Evolutionary conservation across 2,797 vertebrate genomes (phyloP).

Genomic region (Valencia hispanica): DNA sequence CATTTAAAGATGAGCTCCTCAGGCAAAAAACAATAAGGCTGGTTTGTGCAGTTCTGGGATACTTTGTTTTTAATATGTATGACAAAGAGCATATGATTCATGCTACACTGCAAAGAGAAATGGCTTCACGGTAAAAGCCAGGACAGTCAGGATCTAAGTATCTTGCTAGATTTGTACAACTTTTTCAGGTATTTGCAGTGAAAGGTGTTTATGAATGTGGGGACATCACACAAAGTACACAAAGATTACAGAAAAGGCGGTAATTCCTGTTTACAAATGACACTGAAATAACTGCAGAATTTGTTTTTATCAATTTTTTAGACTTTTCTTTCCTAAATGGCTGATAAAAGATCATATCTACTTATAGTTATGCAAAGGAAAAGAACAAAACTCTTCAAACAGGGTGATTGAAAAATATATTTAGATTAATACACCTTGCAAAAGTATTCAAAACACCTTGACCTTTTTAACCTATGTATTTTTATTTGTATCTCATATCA

Average conservation of each 20-base stretch:
- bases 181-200: conserved; percentile 12
- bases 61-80: conserved; percentile 21
- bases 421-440: too few species aligned
- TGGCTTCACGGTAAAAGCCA: not conserved
- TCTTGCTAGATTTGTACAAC: conserved; percentile 1
- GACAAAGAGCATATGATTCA: conserved; percentile 10
- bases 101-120: conserved; percentile 10
- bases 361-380: not conserved
- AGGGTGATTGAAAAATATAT: too few species aligned
- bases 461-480: too few species aligned
- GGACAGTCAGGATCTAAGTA: conserved; percentile 1
- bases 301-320: not conserved
- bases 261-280: not conserved
- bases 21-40: conserved; percentile 16
- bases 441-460: too few species aligned
- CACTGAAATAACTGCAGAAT: not conserved
- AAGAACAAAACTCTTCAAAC: too few species aligned
- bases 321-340: not conserved
- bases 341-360: not conserved
- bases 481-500: too few species aligned
- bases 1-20: conserved; percentile 14
- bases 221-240: not conserved
- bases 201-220: not conserved
- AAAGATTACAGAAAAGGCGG: not conserved
- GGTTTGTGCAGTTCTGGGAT: conserved; percentile 21